Base-by-base conservation (phyloP, 2,888 invertebrate species). In the Eretmocerus hayati region DNA sequence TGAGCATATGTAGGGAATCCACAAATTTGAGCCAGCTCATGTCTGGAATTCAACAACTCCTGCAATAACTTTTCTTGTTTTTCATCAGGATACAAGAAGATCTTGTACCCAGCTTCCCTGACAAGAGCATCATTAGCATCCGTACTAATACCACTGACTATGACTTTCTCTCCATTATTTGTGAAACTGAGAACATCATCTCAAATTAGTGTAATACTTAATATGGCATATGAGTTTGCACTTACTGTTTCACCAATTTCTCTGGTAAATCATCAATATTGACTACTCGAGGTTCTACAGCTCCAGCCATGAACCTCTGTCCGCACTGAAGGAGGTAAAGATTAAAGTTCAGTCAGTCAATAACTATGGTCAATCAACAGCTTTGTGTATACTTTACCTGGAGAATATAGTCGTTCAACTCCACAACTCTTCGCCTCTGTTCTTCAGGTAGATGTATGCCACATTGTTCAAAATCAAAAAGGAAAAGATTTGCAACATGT, bases 381-480 rank as follows among this genome's bases (percentile, higher is more conserved):
- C 21, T 26, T 36, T 16, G 15, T 31, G 3, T 22, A 21, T 18
- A 30, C 39, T 22, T 53, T 59, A 70, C 67, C 69, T 84, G 84
- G 23, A 95, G 75, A 53, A 95, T 92, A 42, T 79, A 76, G 66
- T 95, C 88, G 66, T 94, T 96, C 19, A 96, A 75, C 0, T 81
- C 76, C 1, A 96, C 95, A 39, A 96, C 94, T 61, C 76, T 69
- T 47, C 76, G 71, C 20, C 92, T 76, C 36, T 85, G 80, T 0
- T 75, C 72, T 54, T 90, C 87, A 8, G 84, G 80, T 50, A 99
- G 75, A 69, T 99, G 96, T 52, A 99, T 97, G 3, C 97, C 99
- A 66, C 91, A 89, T 69, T 95, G 94, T 67, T 99, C 95, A 72
- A 99, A 99, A 72, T 99, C 97, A 67, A 93, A 91, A 5, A 96